Evolutionary conservation across 2,888 invertebrate species (phyloP), one percentile per base, ranked within the genome.

Genomic region (Meganola albula): DNA sequence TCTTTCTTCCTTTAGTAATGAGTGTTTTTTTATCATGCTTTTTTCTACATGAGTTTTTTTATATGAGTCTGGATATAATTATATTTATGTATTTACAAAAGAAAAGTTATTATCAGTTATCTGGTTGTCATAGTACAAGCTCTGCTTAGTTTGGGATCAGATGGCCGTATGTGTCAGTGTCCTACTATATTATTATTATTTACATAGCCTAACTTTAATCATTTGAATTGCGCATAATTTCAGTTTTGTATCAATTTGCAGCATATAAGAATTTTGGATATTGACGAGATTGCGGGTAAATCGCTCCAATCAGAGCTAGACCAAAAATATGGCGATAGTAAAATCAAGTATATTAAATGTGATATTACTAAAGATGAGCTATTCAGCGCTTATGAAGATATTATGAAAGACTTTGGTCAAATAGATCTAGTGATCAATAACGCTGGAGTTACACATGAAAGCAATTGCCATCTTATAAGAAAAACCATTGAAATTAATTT

Each of bases 391-490:
- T 64, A 60, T 21, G 45, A 61, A 4, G 33, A 28, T 16, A 46
- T 56, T 0, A 34, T 47, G 14, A 37, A 54, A 4, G 45, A 55
- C 1, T 35, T 57, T 3, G 59, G 50, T 0, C 43, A 44, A 24
- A 48, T 70, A 8, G 66, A 73, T 29, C 33, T 67, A 0, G 56
- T 73, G 4, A 37, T 73, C 3, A 73, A 73, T 26, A 66, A 67
- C 28, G 73, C 72, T 18, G 72, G 64, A 1, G 44, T 63, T 8
- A 55, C 54, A 29, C 56, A 67, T 32, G 63, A 67, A 20, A 48
- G 38, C 4, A 45, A 27, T 5, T 25, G 34, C 4, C 22, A 36
- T 9, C 26, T 33, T 8, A 56, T 58, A 23, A 49, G 55, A 20
- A 63, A 53, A 28, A 27, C 43, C 29, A 59, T 68, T 24, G 58